Evolutionary conservation across 2,888 invertebrate species (phyloP).

Genomic region (Asteroscopus sphinx): DNA sequence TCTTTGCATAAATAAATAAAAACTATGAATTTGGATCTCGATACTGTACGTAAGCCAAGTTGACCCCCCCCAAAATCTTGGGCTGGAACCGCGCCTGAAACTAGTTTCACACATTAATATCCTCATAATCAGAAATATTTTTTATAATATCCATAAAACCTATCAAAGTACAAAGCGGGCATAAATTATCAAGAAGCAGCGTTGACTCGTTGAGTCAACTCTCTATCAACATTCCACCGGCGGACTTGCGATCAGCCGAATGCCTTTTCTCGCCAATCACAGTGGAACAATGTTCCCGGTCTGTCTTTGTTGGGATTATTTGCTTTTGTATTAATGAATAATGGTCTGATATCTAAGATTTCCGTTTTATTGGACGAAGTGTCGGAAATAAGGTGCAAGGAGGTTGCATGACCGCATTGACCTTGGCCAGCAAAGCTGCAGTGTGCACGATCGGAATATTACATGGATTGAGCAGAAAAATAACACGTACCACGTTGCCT

Average conservation of each 20-base stretch:
- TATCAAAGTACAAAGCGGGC: constrained; percentile 62
- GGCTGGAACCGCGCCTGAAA: too few relatives aligned
- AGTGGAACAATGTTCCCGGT: constrained; percentile 54
- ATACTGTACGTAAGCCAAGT: too few relatives aligned
- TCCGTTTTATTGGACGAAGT: constrained; percentile 31
- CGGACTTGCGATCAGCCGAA: constrained; percentile 71
- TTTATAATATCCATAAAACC: constrained; percentile 38
- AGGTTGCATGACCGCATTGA: constrained; percentile 30
- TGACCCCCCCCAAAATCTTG: too few relatives aligned
- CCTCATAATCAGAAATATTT: constrained; percentile 2
- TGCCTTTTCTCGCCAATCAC: constrained; percentile 64
- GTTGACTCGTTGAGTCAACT: constrained; percentile 66
- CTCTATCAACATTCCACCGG: constrained; percentile 78
- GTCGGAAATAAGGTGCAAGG: constrained; percentile 23
- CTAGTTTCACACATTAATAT: constrained; percentile 11
- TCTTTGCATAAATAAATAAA: too few relatives aligned
- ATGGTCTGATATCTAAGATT: constrained; percentile 28
- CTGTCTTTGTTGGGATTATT: constrained; percentile 54
- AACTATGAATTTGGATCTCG: too few relatives aligned
- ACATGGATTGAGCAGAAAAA: constrained; percentile 20
- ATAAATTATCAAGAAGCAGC: constrained; percentile 65
- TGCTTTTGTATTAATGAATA: constrained; percentile 40
- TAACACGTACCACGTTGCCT: constrained; percentile 15
- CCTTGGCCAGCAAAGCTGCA: constrained; percentile 20
- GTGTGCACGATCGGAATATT: constrained; percentile 22